phyloP scores from a whole-genome alignment of 1,140 invertebrate genomes.

The Theocolax elegans region DNA sequence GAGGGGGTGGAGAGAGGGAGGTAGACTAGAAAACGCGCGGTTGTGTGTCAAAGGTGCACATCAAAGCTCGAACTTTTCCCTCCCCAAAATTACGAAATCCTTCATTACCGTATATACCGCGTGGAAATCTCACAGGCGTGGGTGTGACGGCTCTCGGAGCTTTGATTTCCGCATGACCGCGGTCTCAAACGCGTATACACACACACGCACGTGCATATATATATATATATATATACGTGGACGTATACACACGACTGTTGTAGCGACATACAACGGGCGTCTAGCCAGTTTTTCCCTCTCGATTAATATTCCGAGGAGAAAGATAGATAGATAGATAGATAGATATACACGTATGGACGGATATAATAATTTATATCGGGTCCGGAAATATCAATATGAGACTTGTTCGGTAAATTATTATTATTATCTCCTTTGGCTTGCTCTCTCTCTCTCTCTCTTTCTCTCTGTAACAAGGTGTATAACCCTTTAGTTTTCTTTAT shows the following conservation, averaged over 20 bases:
- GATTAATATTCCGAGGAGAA: neutral
- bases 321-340: no score
- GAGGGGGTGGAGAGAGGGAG: no score
- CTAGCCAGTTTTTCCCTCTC: neutral
- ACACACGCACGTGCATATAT: neutral
- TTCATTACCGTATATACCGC: conserved; percentile 13
- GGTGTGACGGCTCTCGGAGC: conserved; percentile 31
- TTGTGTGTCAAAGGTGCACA: conserved; percentile 10
- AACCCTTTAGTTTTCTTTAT: no score
- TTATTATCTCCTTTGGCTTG: no score
- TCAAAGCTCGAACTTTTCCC: conserved; percentile 6
- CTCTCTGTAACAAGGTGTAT: no score
- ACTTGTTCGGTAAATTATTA: conserved; percentile 21
- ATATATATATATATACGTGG: no score
- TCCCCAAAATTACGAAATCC: conserved; percentile 34
- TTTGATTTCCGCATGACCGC: conserved; percentile 26
- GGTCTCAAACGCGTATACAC: conserved; percentile 18
- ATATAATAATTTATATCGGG: conserved; percentile 6
- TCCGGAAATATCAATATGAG: conserved; percentile 34
- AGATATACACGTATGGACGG: no score
- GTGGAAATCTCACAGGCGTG: neutral
- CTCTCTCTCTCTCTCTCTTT: no score
- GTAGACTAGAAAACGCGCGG: no score
- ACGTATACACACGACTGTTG: no score
- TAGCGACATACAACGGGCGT: no score